These are phyloP conservation scores for Lophius americanus DNA, from an alignment of 2,797 vertebrate genomes.

Conservation along the genomic window DNA sequence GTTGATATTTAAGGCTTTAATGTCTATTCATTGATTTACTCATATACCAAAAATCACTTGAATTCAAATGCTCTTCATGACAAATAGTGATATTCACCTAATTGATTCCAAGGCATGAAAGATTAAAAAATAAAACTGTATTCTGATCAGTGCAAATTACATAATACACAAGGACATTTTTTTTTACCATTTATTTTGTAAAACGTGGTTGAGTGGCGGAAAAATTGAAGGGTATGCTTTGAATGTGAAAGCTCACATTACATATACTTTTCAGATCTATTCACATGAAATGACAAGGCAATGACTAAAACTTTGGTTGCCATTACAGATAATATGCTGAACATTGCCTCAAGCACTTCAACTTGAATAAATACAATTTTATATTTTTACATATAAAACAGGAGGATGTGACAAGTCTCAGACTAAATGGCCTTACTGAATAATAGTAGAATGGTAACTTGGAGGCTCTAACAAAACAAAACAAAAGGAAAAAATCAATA, in stretches of 20 bases:
- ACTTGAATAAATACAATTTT: constrained; percentile 15
- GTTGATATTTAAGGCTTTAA: no score
- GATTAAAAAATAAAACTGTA: constrained; percentile 13
- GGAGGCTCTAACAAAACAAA: constrained; percentile 20
- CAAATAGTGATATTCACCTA: no score
- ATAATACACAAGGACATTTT: constrained; percentile 7
- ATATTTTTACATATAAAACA: constrained; percentile 20
- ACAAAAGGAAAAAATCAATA: constrained; percentile 36
- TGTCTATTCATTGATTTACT: no score
- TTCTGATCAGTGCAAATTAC: constrained; percentile 33
- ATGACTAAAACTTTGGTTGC: background rate
- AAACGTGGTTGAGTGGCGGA: constrained; percentile 8
- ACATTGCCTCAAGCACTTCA: constrained; percentile 2
- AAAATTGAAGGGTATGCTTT: background rate
- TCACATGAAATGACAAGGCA: background rate
- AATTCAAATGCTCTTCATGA: no score
- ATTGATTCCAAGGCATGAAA: background rate
- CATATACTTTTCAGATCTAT: background rate
- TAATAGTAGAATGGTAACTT: background rate
- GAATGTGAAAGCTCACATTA: background rate
- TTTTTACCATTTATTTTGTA: background rate
- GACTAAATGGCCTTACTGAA: constrained; percentile 24
- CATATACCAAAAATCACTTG: no score
- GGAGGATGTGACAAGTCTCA: constrained; percentile 41
- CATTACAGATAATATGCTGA: background rate